Percentiles rank a stretch among this genome's conserved stretches.
Conservation (phyloP, 1,140 invertebrate species). For the Dinoponera quadriceps region DNA sequence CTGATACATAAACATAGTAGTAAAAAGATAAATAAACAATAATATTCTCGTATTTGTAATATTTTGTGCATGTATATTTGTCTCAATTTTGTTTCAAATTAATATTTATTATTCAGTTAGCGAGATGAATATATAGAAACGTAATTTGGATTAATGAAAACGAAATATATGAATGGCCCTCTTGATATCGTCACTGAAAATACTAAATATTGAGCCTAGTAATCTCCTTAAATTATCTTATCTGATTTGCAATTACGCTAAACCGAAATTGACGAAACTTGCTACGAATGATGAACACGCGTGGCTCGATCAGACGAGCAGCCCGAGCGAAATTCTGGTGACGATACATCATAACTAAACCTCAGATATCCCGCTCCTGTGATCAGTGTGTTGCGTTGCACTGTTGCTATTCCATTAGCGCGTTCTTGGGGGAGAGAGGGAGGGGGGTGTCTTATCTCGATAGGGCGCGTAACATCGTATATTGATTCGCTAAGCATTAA, state of each 20-base stretch:
- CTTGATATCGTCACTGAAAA: too few relatives aligned
- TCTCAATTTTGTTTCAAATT: too few relatives aligned
- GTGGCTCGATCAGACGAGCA: not conserved
- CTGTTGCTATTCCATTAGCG: slow-evolving; percentile 38
- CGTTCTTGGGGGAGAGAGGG: slow-evolving; percentile 14
- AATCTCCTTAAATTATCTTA: not conserved
- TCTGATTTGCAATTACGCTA: not conserved
- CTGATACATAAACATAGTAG: too few relatives aligned
- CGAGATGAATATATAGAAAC: too few relatives aligned
- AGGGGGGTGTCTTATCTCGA: not conserved
- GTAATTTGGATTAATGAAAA: too few relatives aligned
- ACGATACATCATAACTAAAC: not conserved
- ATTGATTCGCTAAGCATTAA: slow-evolving; percentile 42
- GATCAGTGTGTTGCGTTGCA: slow-evolving; percentile 2
- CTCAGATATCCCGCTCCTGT: not conserved
- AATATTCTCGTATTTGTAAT: too few relatives aligned
- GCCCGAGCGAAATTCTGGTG: not conserved
- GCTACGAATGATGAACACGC: not conserved
- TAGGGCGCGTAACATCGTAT: slow-evolving; percentile 25
- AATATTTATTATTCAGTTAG: too few relatives aligned
- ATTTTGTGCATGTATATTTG: too few relatives aligned
- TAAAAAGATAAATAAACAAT: too few relatives aligned
- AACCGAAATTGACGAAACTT: not conserved
- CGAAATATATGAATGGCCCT: too few relatives aligned
- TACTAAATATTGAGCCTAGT: too few relatives aligned